phyloP scores from a whole-genome alignment of 2,797 vertebrate species.

The Sandelia bainsii region DNA sequence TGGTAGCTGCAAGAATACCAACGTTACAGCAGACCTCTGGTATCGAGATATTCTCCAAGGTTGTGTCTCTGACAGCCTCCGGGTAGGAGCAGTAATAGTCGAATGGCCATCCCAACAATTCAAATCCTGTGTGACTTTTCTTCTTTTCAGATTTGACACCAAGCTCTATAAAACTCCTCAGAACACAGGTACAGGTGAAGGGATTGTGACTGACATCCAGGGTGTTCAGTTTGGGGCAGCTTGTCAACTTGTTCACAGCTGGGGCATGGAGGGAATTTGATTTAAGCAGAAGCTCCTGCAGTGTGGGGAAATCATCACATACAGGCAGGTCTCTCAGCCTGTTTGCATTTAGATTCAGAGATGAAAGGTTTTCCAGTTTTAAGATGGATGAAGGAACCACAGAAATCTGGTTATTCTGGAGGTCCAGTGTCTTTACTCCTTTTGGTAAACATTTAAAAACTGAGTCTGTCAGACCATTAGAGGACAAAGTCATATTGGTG shows the following conservation, averaged over 20 bases:
- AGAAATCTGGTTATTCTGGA: conserved; percentile 86
- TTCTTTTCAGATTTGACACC: conserved; percentile 33
- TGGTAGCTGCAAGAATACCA: conserved; percentile 78
- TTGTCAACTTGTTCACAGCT: conserved; percentile 75
- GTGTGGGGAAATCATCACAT: conserved; percentile 76
- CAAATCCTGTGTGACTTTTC: conserved; percentile 22
- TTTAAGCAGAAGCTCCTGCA: conserved; percentile 81
- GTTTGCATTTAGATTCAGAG: conserved; percentile 89
- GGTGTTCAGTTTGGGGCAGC: conserved; percentile 79
- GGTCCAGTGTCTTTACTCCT: conserved; percentile 75
- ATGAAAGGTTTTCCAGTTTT: conserved; percentile 75
- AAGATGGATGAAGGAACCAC: conserved; percentile 72
- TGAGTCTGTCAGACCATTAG: conserved; percentile 79
- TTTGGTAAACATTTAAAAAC: conserved; percentile 89
- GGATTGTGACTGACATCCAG: conserved; percentile 85
- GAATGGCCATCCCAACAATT: conserved; percentile 85
- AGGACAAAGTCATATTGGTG: conserved; percentile 85
- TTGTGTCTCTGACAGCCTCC: conserved; percentile 67
- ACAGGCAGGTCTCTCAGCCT: conserved; percentile 85
- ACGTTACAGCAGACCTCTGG: conserved; percentile 84
- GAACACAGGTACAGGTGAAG: conserved; percentile 77
- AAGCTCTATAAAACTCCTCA: conserved; percentile 70
- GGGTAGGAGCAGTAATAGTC: conserved; percentile 88
- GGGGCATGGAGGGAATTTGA: conserved; percentile 86
- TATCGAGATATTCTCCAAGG: conserved; percentile 80